Percentiles rank a stretch among this genome's conserved stretches.
Evolutionary conservation across 2,888 invertebrate genomes (phyloP).

Genomic region (Pandemis cinnamomeana): DNA sequence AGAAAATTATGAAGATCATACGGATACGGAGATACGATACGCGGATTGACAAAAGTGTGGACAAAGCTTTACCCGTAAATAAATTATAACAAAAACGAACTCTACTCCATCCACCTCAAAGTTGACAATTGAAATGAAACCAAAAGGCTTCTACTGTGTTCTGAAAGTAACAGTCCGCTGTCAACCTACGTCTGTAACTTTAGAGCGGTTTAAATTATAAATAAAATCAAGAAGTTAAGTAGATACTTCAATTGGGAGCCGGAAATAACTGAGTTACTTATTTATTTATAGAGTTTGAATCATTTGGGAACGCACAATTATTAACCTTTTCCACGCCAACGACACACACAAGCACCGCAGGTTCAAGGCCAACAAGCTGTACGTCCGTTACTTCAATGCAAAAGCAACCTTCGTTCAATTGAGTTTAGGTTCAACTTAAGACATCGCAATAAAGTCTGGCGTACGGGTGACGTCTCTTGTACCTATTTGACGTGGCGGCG

Average conservation of each 20-base stretch:
- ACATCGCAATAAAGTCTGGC: too few species aligned
- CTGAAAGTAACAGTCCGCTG: not conserved
- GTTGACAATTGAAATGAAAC: not conserved
- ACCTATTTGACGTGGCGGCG: too few species aligned
- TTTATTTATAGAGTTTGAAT: not conserved
- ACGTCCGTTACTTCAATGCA: too few species aligned
- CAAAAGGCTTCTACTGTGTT: not conserved
- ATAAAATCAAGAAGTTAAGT: not conserved
- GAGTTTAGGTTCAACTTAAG: too few species aligned
- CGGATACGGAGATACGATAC: not conserved
- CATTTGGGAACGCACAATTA: not conserved
- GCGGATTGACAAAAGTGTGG: not conserved
- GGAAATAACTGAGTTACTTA: not conserved
- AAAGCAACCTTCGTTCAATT: too few species aligned
- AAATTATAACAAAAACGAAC: not conserved
- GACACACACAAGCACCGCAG: too few species aligned
- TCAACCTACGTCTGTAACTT: slow-evolving; percentile 2
- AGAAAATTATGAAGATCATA: too few species aligned
- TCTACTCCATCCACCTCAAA: not conserved
- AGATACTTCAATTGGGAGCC: not conserved
- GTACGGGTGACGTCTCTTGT: too few species aligned
- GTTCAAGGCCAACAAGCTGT: accelerated
- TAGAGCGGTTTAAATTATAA: not conserved
- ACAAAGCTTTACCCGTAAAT: not conserved
- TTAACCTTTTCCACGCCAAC: too few species aligned